Evolutionary conservation across 1,140 invertebrate species (phyloP), one percentile per base, ranked within the genome.

Genomic region (Pogonus chalceus): DNA sequence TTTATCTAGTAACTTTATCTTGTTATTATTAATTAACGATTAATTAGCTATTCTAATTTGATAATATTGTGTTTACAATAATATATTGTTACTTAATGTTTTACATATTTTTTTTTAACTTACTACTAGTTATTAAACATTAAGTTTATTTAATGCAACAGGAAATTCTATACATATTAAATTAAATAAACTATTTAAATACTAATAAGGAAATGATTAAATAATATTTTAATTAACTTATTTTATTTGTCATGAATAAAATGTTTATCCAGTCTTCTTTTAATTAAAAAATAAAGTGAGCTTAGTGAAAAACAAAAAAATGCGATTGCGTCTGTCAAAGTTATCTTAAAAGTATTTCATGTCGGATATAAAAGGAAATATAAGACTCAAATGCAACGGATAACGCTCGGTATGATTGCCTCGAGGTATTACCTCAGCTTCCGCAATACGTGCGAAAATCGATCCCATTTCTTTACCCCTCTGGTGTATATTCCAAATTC

Each of bases 391-490:
- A 16, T 4, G 37, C 37, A 43, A 43, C 37, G 37, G 37, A 43
- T 43, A 43, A 18, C 9, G 3, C 7, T 9, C 18, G 18, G 37
- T 43, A 43, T 43, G 37, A 43, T 43, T 43, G 37, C 9, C 37
- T 7, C 7, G 37, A 16, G 7, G 18, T 43, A 10, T 10, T 16
- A 43, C 37, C 7, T 7, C 37, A 10, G 7, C 37, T 16, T 4
- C 26, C 4, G 26, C 18, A 12, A 14, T 21, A 23, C 20, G 23
- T 20, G 22, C 46, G 16, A 53, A 23, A 39, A 43, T 53, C 35
- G 24, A 51, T 24, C 23, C 4, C 49, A 51, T 47, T 35, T 35
- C 43, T 26, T 22, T 21, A n/a, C 31, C 23, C 43, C 39, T 43
- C 35, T 4, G 23, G 20, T 46, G 26, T 47, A 14, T 53, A 22